Conservation (phyloP, 2,888 invertebrate genomes). For the Drosophila ezoana region DNA sequence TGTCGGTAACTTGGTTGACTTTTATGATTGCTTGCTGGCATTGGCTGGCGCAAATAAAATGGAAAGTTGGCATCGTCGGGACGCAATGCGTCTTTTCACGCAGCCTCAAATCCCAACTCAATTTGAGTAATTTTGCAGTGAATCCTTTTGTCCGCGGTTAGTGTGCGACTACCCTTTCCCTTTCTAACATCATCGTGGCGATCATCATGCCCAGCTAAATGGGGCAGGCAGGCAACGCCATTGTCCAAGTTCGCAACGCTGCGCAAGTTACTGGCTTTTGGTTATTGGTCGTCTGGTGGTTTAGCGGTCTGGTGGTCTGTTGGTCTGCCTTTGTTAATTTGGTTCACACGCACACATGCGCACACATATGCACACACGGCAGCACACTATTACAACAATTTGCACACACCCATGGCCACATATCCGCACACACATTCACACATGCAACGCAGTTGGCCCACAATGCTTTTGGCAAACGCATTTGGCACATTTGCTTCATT, state of each 20-base stretch:
- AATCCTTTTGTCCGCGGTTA: conserved; percentile 77
- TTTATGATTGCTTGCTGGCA: conserved; percentile 72
- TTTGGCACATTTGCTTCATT: conserved; percentile 79
- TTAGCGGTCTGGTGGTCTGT: conserved; percentile 56
- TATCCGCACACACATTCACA: conserved; percentile 12
- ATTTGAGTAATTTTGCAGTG: conserved; percentile 79
- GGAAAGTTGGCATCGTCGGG: conserved; percentile 38
- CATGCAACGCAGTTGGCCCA: conserved; percentile 30
- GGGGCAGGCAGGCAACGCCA: conserved; percentile 32
- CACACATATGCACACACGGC: conserved; percentile 9
- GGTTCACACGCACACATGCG: conserved; percentile 52
- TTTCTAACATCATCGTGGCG: conserved; percentile 18
- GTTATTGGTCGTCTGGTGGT: conserved; percentile 72
- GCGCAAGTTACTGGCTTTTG: conserved; percentile 66
- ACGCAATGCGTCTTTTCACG: conserved; percentile 70
- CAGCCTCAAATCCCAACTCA: conserved; percentile 80
- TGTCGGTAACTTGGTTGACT: conserved; percentile 65
- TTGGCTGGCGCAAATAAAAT: conserved; percentile 67
- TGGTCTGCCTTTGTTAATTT: conserved; percentile 75
- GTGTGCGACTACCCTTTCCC: conserved; percentile 20
- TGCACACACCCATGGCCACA: conserved; percentile 21
- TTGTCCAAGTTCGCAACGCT: conserved; percentile 67
- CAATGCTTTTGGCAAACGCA: conserved; percentile 75
- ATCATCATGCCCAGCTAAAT: conserved; percentile 20
- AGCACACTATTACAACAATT: conserved; percentile 36